Evolutionary conservation across 2,113 vertebrate genomes (phyloP), one percentile per base, ranked within the genome.

Genomic region (Cochlearius cochlearius): DNA sequence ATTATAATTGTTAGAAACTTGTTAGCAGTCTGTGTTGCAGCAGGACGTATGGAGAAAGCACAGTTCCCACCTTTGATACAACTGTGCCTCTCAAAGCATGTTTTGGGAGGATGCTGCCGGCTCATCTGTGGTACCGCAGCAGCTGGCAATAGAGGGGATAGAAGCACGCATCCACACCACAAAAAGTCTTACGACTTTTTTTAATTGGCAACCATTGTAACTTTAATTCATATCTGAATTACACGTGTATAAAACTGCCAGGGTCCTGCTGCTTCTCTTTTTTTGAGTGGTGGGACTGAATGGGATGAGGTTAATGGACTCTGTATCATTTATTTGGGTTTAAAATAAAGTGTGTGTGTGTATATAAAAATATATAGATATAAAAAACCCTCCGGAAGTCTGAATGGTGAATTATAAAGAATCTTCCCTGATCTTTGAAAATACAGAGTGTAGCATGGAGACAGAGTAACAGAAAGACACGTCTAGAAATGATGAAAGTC

Each of bases 21-120:
- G 23, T 15, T 72, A 21, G 16, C 14, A 36, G 29, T 25, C 49
- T 21, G 16, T 26, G 36, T 68, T 68, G 22, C 63, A 41, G 67
- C 32, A 12, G 38, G 74, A 43, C 1, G 1, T 18, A 14, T 1
- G 1, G 4, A 47, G 12, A 36, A 60, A 26, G 56, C 16, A 22
- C 9, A 15, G 26, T 71, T 85, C 32, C 17, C 39, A 49, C 49
- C 34, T 52, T 29, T 38, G 34, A 14, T 59, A 15, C 11, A 64
- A 0, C 16, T 4, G 2, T 2, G 1, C 12, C 16, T 69, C 34
- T n/a, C 32, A 15, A 29, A 64, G 36, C 11, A 0, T 5, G 4
- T 78, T 81, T 53, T 26, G 29, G 38, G 27, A 32, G 19, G 34
- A 15, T 74, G 39, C 34, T 55, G 41, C 41, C 7, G 9, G 7